Base-by-base conservation (phyloP, 1,140 invertebrate genomes). In the Kradibia gibbosae region DNA sequence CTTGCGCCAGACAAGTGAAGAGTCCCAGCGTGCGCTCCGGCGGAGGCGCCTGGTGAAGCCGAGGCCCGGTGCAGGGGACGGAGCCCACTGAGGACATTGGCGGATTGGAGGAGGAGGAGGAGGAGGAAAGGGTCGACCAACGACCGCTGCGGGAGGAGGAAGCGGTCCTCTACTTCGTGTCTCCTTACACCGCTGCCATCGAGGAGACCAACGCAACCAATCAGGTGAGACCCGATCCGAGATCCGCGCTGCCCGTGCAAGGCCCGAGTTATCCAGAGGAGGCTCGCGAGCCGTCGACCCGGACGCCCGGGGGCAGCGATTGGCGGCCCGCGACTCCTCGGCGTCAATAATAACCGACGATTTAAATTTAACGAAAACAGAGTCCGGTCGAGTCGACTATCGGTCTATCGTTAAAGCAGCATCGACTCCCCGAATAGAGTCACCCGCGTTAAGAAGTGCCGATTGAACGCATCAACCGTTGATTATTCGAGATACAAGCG, bases 21-120 rank as follows among this genome's bases (percentile, higher is more conserved):
- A 76, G 48, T 34, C 57, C 75, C 75, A 77, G 71, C 62, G 76
- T 78, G 45, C 77, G 77, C 55, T 60, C 36, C 62, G 77, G 34
- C 53, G 31, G 74, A 53, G 65, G 67, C 57, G 74, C 70, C 65
- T 2, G 25, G 22, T 39, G 70, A 15, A 42, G 28, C 71, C 42
- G 34, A 25, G 28, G 28, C n/a, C 25, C 13, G 11, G 25, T 7
- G 42, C 3, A 34, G 13, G 13, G 28, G 70, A 50, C 2, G 15
- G 70, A 45, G 34, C 3, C 8, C 42, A 17, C 31, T 15, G 31
- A 10, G 45, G 20, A 17, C 31, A 48, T n/a, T 22, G 20, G 31
- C 1, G 42, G 39, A 5, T 31, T 31, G 36, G 39, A 45, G 39
- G 70, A n/a, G 13, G 28, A 34, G 62, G 31, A 39, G 31, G 31